A percentile compares a stretch with the other conserved stretches of the same genome.
These are phyloP conservation scores for Agonopterix alstromeriana DNA, from an alignment of 2,888 invertebrate species.

Conservation along the genomic window DNA sequence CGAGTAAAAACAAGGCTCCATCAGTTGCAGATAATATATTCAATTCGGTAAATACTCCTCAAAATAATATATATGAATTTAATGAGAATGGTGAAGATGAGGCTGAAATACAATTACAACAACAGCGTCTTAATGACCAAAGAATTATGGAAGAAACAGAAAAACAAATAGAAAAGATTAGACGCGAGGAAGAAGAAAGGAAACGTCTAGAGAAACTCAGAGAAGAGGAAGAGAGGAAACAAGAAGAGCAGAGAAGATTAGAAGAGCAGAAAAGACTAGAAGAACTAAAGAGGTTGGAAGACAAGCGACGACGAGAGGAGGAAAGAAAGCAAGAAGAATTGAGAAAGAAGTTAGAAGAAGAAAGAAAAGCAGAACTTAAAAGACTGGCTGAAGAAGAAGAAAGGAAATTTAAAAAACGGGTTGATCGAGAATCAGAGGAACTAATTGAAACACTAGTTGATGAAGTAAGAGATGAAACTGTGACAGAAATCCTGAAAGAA, in stretches of 20 bases:
- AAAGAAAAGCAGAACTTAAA: conserved; percentile 44
- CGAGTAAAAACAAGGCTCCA: conserved; percentile 52
- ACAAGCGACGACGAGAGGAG: conserved; percentile 45
- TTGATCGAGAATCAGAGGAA: conserved; percentile 49
- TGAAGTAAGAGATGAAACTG: conserved; percentile 44
- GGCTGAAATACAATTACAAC: conserved; percentile 8
- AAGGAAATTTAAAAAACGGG: conserved; percentile 42
- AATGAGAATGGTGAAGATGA: conserved; percentile 31
- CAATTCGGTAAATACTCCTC: conserved; percentile 32
- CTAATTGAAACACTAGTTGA: conserved; percentile 43
- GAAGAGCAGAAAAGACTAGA: conserved; percentile 28
- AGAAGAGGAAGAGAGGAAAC: conserved; percentile 19
- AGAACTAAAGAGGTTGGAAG: conserved; percentile 27
- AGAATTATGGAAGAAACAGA: conserved; percentile 28
- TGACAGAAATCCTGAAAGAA: conserved; percentile 34
- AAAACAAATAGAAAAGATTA: conserved; percentile 21
- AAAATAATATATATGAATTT: conserved; percentile 46
- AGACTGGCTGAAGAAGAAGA: conserved; percentile 48
- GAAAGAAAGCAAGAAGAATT: conserved; percentile 42
- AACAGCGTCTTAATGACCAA: conserved; percentile 27
- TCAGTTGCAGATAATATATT: conserved; percentile 53
- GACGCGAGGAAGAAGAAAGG: conserved; percentile 16
- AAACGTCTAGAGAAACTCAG: conserved; percentile 12
- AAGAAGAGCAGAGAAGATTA: conserved; percentile 18
- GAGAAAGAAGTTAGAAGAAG: conserved; percentile 47